A percentile compares a stretch with the other conserved stretches of the same genome.
These are phyloP conservation scores for Eurytoma californica DNA, from an alignment of 2,888 invertebrate genomes.

Conservation along the genomic window DNA sequence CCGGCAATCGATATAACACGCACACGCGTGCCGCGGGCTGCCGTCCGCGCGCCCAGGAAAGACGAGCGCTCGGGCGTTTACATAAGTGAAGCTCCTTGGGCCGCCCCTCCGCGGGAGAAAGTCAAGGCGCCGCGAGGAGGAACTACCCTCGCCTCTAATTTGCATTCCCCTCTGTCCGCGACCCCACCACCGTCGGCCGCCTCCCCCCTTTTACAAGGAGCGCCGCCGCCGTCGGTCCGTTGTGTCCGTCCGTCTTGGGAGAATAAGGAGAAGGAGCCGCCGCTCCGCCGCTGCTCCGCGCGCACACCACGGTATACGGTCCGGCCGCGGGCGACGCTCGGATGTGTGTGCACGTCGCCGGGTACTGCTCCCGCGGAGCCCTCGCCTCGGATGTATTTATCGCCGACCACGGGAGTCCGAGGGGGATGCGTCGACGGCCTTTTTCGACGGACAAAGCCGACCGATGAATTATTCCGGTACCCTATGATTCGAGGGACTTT, in stretches of 20 bases:
- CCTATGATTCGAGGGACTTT: background rate
- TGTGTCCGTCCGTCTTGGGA: constrained; percentile 65
- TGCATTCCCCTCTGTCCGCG: constrained; percentile 73
- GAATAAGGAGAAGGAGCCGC: constrained; percentile 37
- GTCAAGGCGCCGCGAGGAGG: constrained; percentile 32
- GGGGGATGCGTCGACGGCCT: no score
- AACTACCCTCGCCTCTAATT: constrained; percentile 70
- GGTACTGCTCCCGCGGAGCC: background rate
- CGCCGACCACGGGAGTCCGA: no score
- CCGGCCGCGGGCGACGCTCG: constrained; percentile 47
- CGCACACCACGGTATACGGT: background rate
- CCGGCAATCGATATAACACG: constrained; percentile 73
- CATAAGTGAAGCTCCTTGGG: constrained; percentile 73
- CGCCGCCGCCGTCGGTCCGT: constrained; percentile 63
- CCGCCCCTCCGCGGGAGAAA: constrained; percentile 57
- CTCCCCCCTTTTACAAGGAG: constrained; percentile 57
- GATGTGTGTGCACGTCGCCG: no score
- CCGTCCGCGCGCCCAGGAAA: constrained; percentile 58
- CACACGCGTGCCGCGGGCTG: constrained; percentile 62
- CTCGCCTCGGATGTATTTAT: no score
- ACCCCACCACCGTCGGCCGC: constrained; percentile 61
- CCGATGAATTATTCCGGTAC: no score
- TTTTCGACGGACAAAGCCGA: no score
- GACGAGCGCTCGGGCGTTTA: constrained; percentile 67
- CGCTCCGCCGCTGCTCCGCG: no score